phyloP scores from a whole-genome alignment of 2,888 invertebrate genomes.

The Halocaridina rubra region DNA sequence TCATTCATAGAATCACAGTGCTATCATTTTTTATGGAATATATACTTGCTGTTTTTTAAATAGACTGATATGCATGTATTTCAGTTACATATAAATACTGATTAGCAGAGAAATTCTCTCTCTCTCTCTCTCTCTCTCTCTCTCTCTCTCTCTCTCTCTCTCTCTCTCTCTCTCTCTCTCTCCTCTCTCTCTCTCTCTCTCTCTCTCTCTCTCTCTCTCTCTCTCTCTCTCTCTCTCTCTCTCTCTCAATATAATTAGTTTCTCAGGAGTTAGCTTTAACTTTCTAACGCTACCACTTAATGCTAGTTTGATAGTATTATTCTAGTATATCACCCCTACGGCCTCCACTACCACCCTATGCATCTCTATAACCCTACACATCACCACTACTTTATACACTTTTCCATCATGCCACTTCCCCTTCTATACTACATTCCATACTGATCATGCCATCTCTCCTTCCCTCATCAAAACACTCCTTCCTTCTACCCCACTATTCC shows the following conservation, averaged over 20 bases:
- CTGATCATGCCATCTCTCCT: too few species aligned
- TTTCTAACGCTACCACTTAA: not conserved
- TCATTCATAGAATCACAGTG: too few species aligned
- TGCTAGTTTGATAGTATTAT: not conserved
- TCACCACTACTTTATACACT: not conserved
- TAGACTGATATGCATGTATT: too few species aligned
- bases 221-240: not conserved
- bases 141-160: not conserved
- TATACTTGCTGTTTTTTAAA: too few species aligned
- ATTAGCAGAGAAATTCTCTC: too few species aligned
- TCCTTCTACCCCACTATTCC: too few species aligned
- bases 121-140: not conserved
- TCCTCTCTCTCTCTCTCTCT: not conserved
- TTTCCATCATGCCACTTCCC: not conserved
- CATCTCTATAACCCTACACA: not conserved
- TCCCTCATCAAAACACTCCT: too few species aligned
- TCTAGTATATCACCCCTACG: not conserved
- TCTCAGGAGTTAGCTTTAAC: too few species aligned
- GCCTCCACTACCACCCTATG: not conserved
- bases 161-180: not conserved
- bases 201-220: not conserved
- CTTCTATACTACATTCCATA: not conserved
- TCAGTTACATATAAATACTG: too few species aligned
- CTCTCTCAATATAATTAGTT: not conserved
- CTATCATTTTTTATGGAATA: too few species aligned